Percentiles rank a stretch among this genome's conserved stretches.
Evolutionary conservation across 2,113 vertebrate genomes (phyloP).

Genomic region (Elephantulus edwardii): DNA sequence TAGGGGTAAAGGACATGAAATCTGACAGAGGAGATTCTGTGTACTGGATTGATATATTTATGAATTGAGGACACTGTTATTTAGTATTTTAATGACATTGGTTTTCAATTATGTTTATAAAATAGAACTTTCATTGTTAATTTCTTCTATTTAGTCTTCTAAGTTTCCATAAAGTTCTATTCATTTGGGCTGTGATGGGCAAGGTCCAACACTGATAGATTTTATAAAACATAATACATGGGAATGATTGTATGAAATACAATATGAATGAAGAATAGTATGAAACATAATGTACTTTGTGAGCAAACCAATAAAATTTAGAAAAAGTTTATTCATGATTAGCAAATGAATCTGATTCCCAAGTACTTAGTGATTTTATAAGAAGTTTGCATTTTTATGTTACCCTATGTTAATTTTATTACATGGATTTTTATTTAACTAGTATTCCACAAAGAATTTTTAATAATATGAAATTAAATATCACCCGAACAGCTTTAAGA

Average conservation of each 20-base stretch:
- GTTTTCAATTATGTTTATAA: slow-evolving; percentile 48
- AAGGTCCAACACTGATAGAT: too few species aligned
- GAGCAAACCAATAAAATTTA: too few species aligned
- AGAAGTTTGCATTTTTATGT: slow-evolving; percentile 26
- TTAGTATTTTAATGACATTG: slow-evolving; percentile 4
- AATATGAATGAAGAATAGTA: too few species aligned
- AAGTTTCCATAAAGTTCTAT: neutral
- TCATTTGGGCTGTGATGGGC: too few species aligned
- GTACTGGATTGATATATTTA: neutral
- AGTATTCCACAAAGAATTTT: neutral
- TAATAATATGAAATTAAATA: slow-evolving; percentile 44
- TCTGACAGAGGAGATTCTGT: neutral
- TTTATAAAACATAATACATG: too few species aligned
- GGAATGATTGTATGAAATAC: too few species aligned
- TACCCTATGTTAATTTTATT: neutral
- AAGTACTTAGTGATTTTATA: slow-evolving; percentile 16
- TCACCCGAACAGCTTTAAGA: neutral
- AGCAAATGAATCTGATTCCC: neutral
- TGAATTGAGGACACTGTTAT: neutral
- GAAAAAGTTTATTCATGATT: too few species aligned
- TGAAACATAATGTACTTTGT: too few species aligned
- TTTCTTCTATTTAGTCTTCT: neutral
- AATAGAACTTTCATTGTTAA: neutral
- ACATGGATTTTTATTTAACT: neutral
- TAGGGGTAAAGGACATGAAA: neutral